phyloP scores from a whole-genome alignment of 2,113 vertebrate genomes.

The Eleginops maclovinus region DNA sequence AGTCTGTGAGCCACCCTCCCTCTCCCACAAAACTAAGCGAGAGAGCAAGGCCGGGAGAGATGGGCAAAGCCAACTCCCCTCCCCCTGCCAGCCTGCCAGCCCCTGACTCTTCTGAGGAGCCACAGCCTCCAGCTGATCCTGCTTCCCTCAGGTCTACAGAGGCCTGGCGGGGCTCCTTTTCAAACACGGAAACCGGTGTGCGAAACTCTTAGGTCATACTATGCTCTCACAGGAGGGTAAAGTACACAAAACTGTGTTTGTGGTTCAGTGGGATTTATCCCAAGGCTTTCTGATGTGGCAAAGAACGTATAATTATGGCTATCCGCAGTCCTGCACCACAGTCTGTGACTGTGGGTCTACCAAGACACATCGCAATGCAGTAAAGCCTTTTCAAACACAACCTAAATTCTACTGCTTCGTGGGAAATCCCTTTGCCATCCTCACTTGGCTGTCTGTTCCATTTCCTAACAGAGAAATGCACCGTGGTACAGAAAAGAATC shows the following conservation, averaged over 20 bases:
- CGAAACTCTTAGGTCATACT: slow-evolving; percentile 48
- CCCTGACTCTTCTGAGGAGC: slow-evolving; percentile 25
- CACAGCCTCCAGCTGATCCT: slow-evolving; percentile 26
- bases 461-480: not conserved
- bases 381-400: slow-evolving; percentile 32
- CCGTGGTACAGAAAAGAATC: slow-evolving; percentile 4
- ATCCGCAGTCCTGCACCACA: slow-evolving; percentile 38
- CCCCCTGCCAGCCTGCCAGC: slow-evolving; percentile 30
- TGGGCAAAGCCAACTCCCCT: slow-evolving; percentile 34
- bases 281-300: slow-evolving; percentile 28
- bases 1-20: slow-evolving; percentile 50
- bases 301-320: slow-evolving; percentile 63
- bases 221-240: not conserved
- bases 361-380: slow-evolving; percentile 25
- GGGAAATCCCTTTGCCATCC: slow-evolving; percentile 47
- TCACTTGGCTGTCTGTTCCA: slow-evolving; percentile 9
- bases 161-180: not conserved
- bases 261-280: slow-evolving; percentile 44
- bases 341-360: slow-evolving; percentile 44
- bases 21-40: slow-evolving; percentile 47
- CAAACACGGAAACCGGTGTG: slow-evolving; percentile 32
- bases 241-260: slow-evolving; percentile 42
- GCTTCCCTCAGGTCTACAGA: not conserved
- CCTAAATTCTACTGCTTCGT: slow-evolving; percentile 40
- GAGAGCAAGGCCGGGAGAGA: slow-evolving; percentile 48